phyloP scores from a whole-genome alignment of 2,113 vertebrate species.

The Plecotus auritus region DNA sequence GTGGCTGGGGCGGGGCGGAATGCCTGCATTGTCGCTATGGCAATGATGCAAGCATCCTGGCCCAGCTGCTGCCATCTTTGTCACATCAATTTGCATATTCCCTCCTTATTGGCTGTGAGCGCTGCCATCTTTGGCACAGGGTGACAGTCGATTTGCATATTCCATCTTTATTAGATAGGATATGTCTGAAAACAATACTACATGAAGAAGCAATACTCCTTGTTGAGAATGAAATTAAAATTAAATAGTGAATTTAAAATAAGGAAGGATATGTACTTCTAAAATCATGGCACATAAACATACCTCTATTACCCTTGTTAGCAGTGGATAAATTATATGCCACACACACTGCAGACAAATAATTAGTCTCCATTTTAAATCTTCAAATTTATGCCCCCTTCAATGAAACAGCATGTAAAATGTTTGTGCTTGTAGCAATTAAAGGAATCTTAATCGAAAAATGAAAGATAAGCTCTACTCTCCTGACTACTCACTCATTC shows the following conservation, averaged over 20 bases:
- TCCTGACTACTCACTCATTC: not conserved
- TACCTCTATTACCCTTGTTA: not conserved
- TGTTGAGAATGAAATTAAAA: not conserved
- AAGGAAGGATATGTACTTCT: not conserved
- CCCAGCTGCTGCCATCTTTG: too few species aligned
- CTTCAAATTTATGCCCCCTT: not conserved
- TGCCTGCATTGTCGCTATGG: too few species aligned
- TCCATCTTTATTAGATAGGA: too few species aligned
- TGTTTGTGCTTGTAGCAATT: not conserved
- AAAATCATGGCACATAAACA: not conserved
- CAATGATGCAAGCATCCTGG: too few species aligned
- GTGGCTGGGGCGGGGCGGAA: too few species aligned
- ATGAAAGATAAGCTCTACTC: not conserved
- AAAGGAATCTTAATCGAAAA: conserved; percentile 18
- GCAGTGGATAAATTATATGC: not conserved
- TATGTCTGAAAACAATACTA: not conserved
- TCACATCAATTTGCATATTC: too few species aligned
- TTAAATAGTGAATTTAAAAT: not conserved
- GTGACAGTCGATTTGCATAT: too few species aligned
- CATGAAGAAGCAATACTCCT: not conserved
- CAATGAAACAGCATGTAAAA: not conserved
- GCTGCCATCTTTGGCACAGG: too few species aligned
- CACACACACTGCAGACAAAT: not conserved
- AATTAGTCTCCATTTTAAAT: not conserved
- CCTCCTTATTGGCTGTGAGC: too few species aligned